Conservation (phyloP, 2,888 invertebrate genomes). For the Pristionchus japonicus region DNA sequence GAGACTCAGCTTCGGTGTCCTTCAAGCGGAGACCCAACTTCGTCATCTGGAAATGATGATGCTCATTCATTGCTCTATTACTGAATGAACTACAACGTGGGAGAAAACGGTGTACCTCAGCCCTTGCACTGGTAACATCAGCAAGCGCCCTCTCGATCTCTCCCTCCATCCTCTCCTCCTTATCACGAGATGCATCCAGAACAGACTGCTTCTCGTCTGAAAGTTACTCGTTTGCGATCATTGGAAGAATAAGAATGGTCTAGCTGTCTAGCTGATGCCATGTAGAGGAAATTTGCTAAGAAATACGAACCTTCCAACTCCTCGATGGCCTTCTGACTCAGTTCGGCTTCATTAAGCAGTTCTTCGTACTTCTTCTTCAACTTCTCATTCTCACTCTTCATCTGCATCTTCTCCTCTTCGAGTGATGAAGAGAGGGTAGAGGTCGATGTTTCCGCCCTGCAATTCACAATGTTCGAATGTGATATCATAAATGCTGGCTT, state of each 20-base stretch:
- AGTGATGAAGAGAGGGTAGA: not conserved
- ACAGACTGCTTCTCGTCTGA: constrained; percentile 19
- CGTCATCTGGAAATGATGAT: not conserved
- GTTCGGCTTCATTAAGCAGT: constrained; percentile 52
- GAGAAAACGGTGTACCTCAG: not conserved
- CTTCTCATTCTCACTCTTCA: constrained; percentile 35
- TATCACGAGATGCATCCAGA: not conserved
- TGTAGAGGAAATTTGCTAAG: not conserved
- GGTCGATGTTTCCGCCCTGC: not conserved
- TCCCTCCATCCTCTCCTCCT: constrained; percentile 15
- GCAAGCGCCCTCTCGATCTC: not conserved
- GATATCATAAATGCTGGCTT: not conserved
- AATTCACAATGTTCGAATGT: not conserved
- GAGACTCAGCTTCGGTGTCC: constrained; percentile 46
- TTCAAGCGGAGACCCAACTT: constrained; percentile 47
- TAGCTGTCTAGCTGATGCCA: not conserved
- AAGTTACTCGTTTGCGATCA: too few species aligned
- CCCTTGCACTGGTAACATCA: not conserved
- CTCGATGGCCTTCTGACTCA: constrained; percentile 51
- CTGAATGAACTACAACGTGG: too few species aligned
- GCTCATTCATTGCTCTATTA: not conserved
- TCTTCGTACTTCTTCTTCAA: constrained; percentile 52
- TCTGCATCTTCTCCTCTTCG: constrained; percentile 39
- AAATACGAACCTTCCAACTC: constrained; percentile 53
- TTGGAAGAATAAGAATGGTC: not conserved